Evolutionary conservation across 2,888 invertebrate genomes (phyloP).

Genomic region (Tenthredo distinguenda): DNA sequence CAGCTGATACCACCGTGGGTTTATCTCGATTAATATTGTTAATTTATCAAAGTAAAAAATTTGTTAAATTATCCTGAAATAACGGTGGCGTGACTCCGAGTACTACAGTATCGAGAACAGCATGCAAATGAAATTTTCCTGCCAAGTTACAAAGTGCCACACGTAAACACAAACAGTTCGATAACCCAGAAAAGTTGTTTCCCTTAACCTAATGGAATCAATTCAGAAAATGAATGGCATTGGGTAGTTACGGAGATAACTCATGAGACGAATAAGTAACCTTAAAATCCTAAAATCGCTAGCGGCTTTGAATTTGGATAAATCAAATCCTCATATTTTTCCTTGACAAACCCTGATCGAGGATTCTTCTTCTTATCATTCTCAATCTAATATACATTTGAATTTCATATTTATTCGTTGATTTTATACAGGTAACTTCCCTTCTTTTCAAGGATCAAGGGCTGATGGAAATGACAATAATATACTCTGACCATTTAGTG

Average conservation of each 20-base stretch:
- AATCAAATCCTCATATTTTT: background rate
- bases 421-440: background rate
- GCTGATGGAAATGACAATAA: background rate
- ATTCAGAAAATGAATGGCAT: background rate
- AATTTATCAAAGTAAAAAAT: background rate
- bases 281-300: background rate
- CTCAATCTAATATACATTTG: background rate
- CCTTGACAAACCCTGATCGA: background rate
- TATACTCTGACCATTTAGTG: background rate
- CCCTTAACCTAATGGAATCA: background rate
- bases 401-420: background rate
- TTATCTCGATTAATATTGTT: background rate
- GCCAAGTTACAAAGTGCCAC: conserved; percentile 16
- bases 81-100: background rate
- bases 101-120: background rate
- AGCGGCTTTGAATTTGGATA: conserved; percentile 13
- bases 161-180: conserved; percentile 27
- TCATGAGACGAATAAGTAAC: background rate
- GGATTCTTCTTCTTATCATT: background rate
- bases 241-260: background rate
- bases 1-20: background rate
- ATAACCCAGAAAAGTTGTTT: background rate
- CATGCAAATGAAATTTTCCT: background rate
- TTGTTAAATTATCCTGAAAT: background rate
- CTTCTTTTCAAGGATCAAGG: background rate